Percentiles rank a stretch among this genome's conserved stretches.
Conservation (phyloP, 2,113 vertebrate species). For the Crotalus viridis region DNA sequence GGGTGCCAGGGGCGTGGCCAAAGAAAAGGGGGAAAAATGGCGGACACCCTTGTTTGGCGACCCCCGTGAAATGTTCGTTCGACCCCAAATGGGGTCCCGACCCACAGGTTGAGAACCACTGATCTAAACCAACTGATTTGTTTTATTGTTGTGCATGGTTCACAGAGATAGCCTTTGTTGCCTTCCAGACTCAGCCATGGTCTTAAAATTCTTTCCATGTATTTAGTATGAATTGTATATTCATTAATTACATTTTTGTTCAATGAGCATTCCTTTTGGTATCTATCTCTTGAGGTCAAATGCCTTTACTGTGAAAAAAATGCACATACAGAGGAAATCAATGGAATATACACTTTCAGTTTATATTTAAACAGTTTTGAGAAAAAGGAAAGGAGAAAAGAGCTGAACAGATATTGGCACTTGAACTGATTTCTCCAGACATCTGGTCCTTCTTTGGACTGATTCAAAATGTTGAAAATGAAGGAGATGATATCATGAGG, state of each 20-base stretch:
- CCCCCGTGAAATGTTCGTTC: too few species aligned
- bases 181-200: accelerated
- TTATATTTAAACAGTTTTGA: neutral
- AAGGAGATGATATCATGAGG: slow-evolving; percentile 16
- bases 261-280: neutral
- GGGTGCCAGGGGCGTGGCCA: too few species aligned
- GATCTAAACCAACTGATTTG: neutral
- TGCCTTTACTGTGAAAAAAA: neutral
- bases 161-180: neutral
- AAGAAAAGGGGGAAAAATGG: too few species aligned
- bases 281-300: neutral
- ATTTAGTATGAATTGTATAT: slow-evolving; percentile 11
- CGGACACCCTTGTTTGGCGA: too few species aligned
- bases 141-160: neutral
- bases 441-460: slow-evolving; percentile 40
- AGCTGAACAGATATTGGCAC: neutral
- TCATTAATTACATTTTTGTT: slow-evolving; percentile 32
- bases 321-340: neutral
- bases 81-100: too few species aligned
- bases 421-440: slow-evolving; percentile 38
- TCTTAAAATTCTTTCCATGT: slow-evolving; percentile 14
- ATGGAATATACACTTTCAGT: neutral
- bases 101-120: too few species aligned
- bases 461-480: neutral
- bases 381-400: neutral